Conservation (phyloP, 1,140 invertebrate species). For the Acyrthosiphon pisum region DNA sequence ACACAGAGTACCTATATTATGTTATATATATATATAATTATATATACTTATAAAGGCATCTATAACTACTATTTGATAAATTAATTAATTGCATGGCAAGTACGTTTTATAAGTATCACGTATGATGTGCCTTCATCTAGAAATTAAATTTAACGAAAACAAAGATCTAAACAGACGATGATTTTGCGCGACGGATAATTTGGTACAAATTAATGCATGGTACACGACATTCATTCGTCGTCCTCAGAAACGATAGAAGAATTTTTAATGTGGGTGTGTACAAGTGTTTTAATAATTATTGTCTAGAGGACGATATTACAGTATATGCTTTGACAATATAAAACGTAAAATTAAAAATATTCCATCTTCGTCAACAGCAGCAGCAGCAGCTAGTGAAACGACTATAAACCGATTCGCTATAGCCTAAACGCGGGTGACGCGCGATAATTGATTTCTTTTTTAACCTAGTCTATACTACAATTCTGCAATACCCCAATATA, state of each 20-base stretch:
- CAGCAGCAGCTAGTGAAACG: not conserved
- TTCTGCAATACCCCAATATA: too few species aligned
- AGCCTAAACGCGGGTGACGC: not conserved
- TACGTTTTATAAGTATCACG: not conserved
- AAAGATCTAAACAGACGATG: not conserved
- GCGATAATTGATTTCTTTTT: not conserved
- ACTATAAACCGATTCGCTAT: not conserved
- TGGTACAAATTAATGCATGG: not conserved
- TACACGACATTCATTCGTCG: not conserved
- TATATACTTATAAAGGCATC: not conserved
- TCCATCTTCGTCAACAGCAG: not conserved
- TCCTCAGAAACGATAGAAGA: not conserved
- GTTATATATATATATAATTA: not conserved
- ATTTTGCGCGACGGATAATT: not conserved
- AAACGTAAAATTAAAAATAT: not conserved
- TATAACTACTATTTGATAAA: not conserved
- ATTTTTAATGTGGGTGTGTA: not conserved
- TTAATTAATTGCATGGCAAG: not conserved
- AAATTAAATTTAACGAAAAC: not conserved
- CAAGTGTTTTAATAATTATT: not conserved
- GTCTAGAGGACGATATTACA: not conserved
- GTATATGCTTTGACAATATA: not conserved
- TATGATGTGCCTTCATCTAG: not conserved
- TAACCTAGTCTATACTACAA: too few species aligned
- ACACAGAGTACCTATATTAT: not conserved